Evolutionary conservation across 2,113 vertebrate genomes (phyloP).

Genomic region (Chloebia gouldiae): DNA sequence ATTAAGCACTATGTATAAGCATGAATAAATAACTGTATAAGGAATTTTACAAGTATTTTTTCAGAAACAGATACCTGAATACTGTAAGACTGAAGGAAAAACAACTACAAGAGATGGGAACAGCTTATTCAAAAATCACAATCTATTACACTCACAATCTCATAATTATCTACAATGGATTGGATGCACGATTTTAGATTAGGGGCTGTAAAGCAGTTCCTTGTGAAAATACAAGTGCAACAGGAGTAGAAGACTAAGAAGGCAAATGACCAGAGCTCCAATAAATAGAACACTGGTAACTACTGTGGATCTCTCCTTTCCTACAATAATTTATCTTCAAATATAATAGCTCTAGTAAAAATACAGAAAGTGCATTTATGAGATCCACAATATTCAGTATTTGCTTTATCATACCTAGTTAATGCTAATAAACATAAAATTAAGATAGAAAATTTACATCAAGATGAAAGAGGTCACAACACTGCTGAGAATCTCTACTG

Average conservation of each 20-base stretch:
- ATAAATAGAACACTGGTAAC: background rate
- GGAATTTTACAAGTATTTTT: background rate
- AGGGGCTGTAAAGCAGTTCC: background rate
- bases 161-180: background rate
- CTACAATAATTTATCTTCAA: background rate
- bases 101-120: background rate
- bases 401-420: background rate
- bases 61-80: background rate
- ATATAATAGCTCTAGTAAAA: background rate
- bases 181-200: background rate
- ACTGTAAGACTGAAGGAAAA: background rate
- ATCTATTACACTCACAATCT: background rate
- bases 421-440: background rate
- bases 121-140: background rate
- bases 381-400: background rate
- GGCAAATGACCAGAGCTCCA: background rate
- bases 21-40: background rate
- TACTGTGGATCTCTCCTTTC: background rate
- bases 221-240: background rate
- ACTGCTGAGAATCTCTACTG: background rate
- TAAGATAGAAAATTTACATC: background rate
- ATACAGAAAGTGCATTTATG: background rate
- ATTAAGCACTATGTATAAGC: background rate
- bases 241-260: background rate
- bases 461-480: background rate